Evolutionary conservation across 1,140 invertebrate genomes (phyloP).

Genomic region (Drosophila funebris): DNA sequence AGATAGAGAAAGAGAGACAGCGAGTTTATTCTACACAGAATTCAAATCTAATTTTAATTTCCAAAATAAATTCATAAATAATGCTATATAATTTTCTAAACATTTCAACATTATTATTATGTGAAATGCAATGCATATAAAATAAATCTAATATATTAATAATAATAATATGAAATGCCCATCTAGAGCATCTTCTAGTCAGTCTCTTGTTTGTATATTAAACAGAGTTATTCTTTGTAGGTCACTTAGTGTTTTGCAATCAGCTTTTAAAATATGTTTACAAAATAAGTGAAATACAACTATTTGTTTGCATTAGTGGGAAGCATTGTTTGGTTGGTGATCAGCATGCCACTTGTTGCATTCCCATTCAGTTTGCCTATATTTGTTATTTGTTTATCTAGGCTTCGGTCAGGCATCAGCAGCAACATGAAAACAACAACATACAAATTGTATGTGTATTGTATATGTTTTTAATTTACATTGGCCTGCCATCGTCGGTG

Average conservation of each 20-base stretch:
- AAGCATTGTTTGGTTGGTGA: conserved; percentile 11
- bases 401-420: conserved; percentile 6
- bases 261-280: conserved; percentile 18
- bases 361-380: conserved; percentile 16
- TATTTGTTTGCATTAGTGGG: conserved; percentile 41
- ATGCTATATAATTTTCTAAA: too few relatives aligned
- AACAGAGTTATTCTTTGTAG: conserved; percentile 49
- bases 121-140: too few relatives aligned
- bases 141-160: too few relatives aligned
- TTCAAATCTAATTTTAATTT: too few relatives aligned
- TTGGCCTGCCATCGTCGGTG: conserved; percentile 14
- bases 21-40: too few relatives aligned
- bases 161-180: too few relatives aligned
- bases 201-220: too few relatives aligned
- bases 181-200: background rate
- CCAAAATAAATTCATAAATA: too few relatives aligned
- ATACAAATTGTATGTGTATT: conserved; percentile 2
- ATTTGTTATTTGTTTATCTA: conserved; percentile 50
- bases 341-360: conserved; percentile 53
- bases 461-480: conserved; percentile 28
- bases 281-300: conserved; percentile 3
- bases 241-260: conserved; percentile 32
- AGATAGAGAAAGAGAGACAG: too few relatives aligned
- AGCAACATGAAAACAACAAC: background rate
- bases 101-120: too few relatives aligned